Evolutionary conservation across 2,888 invertebrate genomes (phyloP).

Genomic region (Rhingia rostrata): DNA sequence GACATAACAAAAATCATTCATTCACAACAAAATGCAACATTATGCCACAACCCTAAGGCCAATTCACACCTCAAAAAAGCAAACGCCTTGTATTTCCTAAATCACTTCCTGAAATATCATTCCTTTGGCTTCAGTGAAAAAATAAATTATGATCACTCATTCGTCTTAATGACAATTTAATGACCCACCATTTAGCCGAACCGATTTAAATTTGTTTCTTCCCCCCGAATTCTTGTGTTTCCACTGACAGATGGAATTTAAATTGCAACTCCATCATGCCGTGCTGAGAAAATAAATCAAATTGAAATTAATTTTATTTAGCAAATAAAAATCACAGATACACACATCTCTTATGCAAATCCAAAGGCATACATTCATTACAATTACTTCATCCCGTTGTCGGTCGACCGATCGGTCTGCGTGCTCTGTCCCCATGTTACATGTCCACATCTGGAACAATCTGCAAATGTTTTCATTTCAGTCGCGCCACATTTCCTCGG

Average conservation of each 20-base stretch:
- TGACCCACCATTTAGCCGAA: constrained; percentile 46
- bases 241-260: constrained; percentile 50
- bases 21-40: constrained; percentile 19
- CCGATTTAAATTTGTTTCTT: background rate
- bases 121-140: background rate
- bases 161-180: constrained; percentile 65
- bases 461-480: constrained; percentile 64
- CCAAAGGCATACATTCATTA: constrained; percentile 64
- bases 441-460: constrained; percentile 66
- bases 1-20: constrained; percentile 3
- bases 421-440: background rate
- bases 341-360: constrained; percentile 72
- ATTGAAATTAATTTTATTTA: constrained; percentile 60
- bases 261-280: constrained; percentile 27
- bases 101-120: constrained; percentile 43
- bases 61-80: constrained; percentile 26
- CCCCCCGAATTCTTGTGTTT: background rate
- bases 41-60: constrained; percentile 27
- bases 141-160: constrained; percentile 39
- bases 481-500: constrained; percentile 65
- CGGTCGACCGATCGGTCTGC: constrained; percentile 33
- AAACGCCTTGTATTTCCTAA: constrained; percentile 21
- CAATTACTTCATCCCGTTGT: constrained; percentile 71
- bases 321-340: constrained; percentile 58
- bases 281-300: constrained; percentile 40